Evolutionary conservation across 2,797 vertebrate genomes (phyloP).

Genomic region (Sebastes goodei): DNA sequence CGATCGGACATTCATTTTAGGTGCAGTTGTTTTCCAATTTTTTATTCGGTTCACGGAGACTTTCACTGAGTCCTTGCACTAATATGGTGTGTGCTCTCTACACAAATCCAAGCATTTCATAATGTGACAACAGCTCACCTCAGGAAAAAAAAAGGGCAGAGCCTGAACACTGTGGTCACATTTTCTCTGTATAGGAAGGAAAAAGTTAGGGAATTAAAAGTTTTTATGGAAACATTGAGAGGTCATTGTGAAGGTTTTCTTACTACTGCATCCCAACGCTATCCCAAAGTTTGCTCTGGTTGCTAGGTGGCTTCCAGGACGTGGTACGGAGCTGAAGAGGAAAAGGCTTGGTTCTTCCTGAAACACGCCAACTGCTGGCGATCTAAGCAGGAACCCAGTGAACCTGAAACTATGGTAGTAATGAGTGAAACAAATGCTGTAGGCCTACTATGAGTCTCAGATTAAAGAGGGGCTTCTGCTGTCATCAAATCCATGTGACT

Average conservation of each 20-base stretch:
- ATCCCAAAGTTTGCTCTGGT: conserved; percentile 55
- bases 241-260: conserved; percentile 25
- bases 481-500: background rate
- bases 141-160: conserved; percentile 18
- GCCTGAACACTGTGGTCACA: background rate
- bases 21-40: background rate
- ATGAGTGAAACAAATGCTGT: conserved; percentile 33
- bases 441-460: background rate
- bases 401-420: conserved; percentile 8
- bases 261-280: background rate
- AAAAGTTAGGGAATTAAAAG: conserved; percentile 25
- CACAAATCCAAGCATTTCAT: background rate
- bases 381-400: conserved; percentile 40
- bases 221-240: conserved; percentile 54
- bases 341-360: conserved; percentile 81
- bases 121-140: background rate
- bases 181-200: conserved; percentile 31
- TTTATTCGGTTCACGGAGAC: background rate
- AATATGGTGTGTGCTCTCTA: background rate
- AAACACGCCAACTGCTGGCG: conserved; percentile 27
- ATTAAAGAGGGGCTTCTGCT: background rate
- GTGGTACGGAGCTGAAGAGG: conserved; percentile 60
- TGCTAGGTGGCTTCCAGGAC: conserved; percentile 76
- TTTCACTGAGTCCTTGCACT: background rate
- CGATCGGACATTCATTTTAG: background rate